A percentile compares a stretch with the other conserved stretches of the same genome.
Evolutionary conservation across 92 coral and sea anemone species (phyloP).

Genomic region (Paragorgia papillata): DNA sequence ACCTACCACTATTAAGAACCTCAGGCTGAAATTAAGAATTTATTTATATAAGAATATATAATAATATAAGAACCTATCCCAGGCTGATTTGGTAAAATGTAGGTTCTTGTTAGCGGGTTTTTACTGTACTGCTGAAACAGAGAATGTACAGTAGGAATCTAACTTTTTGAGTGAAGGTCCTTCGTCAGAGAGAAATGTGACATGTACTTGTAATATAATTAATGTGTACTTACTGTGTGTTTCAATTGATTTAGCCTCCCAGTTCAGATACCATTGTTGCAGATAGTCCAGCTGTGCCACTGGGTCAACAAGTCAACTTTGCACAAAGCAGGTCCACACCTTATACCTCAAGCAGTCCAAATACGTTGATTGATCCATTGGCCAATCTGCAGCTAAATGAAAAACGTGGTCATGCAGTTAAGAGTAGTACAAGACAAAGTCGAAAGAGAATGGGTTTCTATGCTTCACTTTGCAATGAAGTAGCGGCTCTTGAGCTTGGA

Average conservation of each 20-base stretch:
- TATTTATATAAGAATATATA: too few relatives aligned
- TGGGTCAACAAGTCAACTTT: neutral
- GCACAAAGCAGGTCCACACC: neutral
- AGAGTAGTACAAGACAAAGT: neutral
- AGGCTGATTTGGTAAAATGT: too few relatives aligned
- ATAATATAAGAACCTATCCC: too few relatives aligned
- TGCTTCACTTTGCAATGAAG: constrained; percentile 33
- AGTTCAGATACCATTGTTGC: neutral
- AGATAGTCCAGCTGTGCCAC: neutral
- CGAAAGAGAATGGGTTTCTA: constrained; percentile 37
- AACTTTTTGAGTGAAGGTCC: too few relatives aligned
- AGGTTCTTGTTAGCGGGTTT: too few relatives aligned
- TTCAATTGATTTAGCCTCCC: neutral
- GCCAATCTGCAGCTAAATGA: neutral
- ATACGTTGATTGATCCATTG: constrained; percentile 5
- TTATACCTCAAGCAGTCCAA: neutral
- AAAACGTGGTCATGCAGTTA: neutral
- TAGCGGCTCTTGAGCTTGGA: neutral
- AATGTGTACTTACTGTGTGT: neutral
- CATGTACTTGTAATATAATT: too few relatives aligned
- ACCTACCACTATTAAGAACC: too few relatives aligned
- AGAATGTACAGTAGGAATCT: too few relatives aligned
- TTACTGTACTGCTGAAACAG: too few relatives aligned
- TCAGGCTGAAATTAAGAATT: too few relatives aligned
- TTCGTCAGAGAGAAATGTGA: too few relatives aligned